Base-by-base conservation (phyloP, 2,797 vertebrate species). In the Galagoides demidoff region DNA sequence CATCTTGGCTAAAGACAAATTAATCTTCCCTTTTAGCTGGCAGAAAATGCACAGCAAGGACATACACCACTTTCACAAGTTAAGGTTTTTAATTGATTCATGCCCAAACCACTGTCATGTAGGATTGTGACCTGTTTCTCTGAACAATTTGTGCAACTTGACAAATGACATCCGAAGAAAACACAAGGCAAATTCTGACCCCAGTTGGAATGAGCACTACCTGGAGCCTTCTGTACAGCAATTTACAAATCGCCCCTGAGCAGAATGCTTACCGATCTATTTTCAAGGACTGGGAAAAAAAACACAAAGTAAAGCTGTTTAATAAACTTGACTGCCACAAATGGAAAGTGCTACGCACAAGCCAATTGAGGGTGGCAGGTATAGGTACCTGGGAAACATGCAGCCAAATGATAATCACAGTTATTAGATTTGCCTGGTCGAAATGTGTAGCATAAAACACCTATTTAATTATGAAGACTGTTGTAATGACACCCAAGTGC, bases 201-300 rank as follows among this genome's bases (percentile, higher is more conserved):
- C 90, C 59, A 76, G 90, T 86, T 1, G 0, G 4, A 85, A 9
- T 85, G 87, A 96, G 96, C 83, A 84, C 81, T 76, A 85, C 88
- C 17, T 2, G 4, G 19, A 95, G 91, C 68, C 89, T 88, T 85
- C 31, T 89, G 73, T 64, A 57, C 82, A 34, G 85, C 87, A 55
- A 95, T 96, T 97, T 87, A 97, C 93, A 95, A 97, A 96, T 87
- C 78, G 76, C 84, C 71, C 93, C 37, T 91, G 22, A 93, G 96
- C 64, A 96, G 93, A 97, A 96, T 52, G 84, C 93, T 97, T 92
- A 97, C 76, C 31, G 31, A 84, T 95, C 92, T 93, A 34, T 96
- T 97, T 96, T 97, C 96, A 95, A 97, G 92, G 94, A 89, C 94
- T 81, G 87, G 76, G 55, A 61, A 91, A 84, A 84, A 92, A 91